These are phyloP conservation scores for Idaea aversata DNA, from an alignment of 2,888 invertebrate species.

Conservation along the genomic window DNA sequence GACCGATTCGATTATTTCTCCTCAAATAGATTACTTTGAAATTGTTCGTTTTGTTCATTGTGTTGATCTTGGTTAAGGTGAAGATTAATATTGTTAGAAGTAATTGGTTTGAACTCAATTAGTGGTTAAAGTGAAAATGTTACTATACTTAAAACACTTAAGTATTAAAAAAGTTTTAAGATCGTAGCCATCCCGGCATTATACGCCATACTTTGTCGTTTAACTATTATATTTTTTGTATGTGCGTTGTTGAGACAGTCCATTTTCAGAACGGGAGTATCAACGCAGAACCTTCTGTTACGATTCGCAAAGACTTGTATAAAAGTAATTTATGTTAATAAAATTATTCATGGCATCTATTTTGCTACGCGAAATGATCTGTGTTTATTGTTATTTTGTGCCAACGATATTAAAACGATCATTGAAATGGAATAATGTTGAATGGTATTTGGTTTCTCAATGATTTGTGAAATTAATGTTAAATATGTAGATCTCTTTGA, in stretches of 20 bases:
- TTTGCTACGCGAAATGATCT: not conserved
- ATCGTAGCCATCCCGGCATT: too few species aligned
- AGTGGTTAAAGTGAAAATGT: not conserved
- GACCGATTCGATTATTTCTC: constrained; percentile 33
- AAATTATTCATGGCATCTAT: too few species aligned
- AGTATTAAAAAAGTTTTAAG: too few species aligned
- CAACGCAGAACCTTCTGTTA: too few species aligned
- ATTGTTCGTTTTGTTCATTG: not conserved
- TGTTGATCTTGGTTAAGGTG: not conserved
- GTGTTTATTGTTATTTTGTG: constrained; percentile 6
- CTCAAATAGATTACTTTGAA: not conserved
- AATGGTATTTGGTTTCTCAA: not conserved
- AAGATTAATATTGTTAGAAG: constrained; percentile 1
- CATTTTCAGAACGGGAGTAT: too few species aligned
- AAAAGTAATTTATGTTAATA: too few species aligned
- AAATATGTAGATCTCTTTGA: not conserved
- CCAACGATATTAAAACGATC: constrained; percentile 14
- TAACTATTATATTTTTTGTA: too few species aligned
- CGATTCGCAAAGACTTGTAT: too few species aligned
- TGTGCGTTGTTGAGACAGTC: too few species aligned
- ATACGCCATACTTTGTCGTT: too few species aligned
- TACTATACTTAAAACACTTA: too few species aligned
- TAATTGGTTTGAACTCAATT: not conserved
- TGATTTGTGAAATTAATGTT: not conserved
- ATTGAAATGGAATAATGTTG: not conserved